Conservation (phyloP, 2,797 vertebrate genomes). For the Nothura maculosa region DNA sequence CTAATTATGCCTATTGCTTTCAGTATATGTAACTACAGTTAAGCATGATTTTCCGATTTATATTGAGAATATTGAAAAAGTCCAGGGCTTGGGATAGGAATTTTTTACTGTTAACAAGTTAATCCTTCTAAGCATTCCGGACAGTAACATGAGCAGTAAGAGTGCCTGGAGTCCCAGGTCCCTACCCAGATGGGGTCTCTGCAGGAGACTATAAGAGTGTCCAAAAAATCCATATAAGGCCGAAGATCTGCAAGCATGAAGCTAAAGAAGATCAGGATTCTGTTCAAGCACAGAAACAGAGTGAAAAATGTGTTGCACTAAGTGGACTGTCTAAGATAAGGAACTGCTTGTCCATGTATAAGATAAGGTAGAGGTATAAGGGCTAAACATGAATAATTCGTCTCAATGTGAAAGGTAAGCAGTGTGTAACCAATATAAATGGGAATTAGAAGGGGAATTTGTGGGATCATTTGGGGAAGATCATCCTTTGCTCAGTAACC, state of each 20-base stretch:
- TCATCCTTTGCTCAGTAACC: not conserved
- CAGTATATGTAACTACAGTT: no score
- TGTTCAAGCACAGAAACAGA: not conserved
- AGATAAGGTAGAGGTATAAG: not conserved
- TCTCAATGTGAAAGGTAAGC: not conserved
- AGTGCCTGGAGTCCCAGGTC: not conserved
- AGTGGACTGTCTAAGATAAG: not conserved
- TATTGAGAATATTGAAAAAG: not conserved
- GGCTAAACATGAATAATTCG: not conserved
- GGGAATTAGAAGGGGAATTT: not conserved
- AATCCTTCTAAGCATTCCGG: not conserved
- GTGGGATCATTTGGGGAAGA: not conserved
- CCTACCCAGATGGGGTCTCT: rapidly evolving
- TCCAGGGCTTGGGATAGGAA: not conserved
- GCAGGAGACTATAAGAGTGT: not conserved
- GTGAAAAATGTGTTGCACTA: not conserved
- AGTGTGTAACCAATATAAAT: not conserved
- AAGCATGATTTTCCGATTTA: not conserved
- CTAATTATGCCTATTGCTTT: no score
- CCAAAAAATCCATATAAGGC: not conserved
- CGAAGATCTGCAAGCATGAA: not conserved
- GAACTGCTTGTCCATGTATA: not conserved
- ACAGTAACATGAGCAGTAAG: not conserved
- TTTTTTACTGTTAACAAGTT: not conserved
- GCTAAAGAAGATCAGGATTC: not conserved